Evolutionary conservation across 2,797 vertebrate species (phyloP), one percentile per base, ranked within the genome.

Genomic region (Chaetophractus vellerosus): DNA sequence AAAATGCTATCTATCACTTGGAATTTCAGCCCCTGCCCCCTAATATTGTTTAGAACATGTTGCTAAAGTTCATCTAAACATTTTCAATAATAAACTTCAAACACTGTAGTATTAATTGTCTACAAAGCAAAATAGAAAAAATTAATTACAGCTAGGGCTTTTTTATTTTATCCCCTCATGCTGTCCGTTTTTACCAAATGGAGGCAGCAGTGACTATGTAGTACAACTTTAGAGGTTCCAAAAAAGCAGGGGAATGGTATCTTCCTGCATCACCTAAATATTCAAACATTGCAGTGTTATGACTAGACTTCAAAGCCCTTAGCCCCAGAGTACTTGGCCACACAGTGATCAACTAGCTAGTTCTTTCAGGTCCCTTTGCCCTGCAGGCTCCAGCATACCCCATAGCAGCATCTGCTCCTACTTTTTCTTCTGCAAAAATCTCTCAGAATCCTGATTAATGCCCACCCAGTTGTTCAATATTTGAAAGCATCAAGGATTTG

Each of bases 1-100:
- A 1, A 2, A 79, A 96, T 97, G 15, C 93, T 92, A 96, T 92
- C 38, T 36, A 96, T 96, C 92, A 83, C 90, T 96, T 78, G 1
- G 9, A 96, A 96, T 48, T 55, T 18, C 75, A 3, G 0, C 0
- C 61, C 91, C 92, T 80, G 85, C 89, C 83, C 16, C 10, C 28
- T 28, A 33, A 28, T 76, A 36, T 0, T 26, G n/a, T 95, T 96
- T 71, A 91, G 85, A 90, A 76, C 18, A 41, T 21, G 63, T 19
- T 96, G 52, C 2, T 92, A 78, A 9, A 61, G 28, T 93, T 97
- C 78, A 94, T 38, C 90, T 83, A 96, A 59, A 96, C 78, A 11
- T 94, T 52, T 93, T 64, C 28, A 95, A 93, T 24, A 86, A 18
- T 2, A 92, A 2, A 91, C 48, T 96, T 96, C 88, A 96, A 96